These are phyloP conservation scores for Notarius quadriscutis DNA, from an alignment of 2,113 vertebrate species.

Conservation along the genomic window DNA sequence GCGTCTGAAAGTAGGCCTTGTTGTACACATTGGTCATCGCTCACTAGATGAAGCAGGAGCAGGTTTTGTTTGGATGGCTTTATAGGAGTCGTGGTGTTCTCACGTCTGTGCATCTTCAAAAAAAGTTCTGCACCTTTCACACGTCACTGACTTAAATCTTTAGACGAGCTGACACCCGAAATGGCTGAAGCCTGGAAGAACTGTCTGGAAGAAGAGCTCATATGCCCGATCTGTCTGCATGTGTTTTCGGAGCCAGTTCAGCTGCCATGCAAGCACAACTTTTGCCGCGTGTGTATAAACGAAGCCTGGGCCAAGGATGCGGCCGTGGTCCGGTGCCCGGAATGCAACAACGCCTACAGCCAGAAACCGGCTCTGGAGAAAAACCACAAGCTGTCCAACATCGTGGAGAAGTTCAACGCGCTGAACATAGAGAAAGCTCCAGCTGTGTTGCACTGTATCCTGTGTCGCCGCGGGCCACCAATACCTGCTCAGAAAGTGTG, in stretches of 20 bases:
- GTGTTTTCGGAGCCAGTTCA: slow-evolving; percentile 96
- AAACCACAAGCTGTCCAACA: slow-evolving; percentile 97
- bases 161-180: neutral
- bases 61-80: slow-evolving; percentile 20
- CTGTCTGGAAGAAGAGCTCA: slow-evolving; percentile 97
- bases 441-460: slow-evolving; percentile 85
- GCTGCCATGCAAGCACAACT: slow-evolving; percentile 98
- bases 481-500: slow-evolving; percentile 95
- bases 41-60: slow-evolving; percentile 11
- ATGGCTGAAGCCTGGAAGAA: slow-evolving; percentile 99
- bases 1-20: slow-evolving; percentile 19
- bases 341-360: slow-evolving; percentile 96
- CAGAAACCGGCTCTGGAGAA: slow-evolving; percentile 95
- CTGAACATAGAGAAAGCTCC: slow-evolving; percentile 90
- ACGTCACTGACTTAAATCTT: neutral
- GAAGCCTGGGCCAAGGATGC: slow-evolving; percentile 95
- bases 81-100: neutral
- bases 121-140: neutral
- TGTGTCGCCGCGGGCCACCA: slow-evolving; percentile 90
- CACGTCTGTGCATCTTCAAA: neutral
- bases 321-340: slow-evolving; percentile 88
- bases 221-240: slow-evolving; percentile 95
- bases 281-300: slow-evolving; percentile 94
- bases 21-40: neutral
- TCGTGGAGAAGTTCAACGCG: slow-evolving; percentile 94